These are phyloP conservation scores for Lithobates pipiens DNA, from an alignment of 2,797 vertebrate genomes.

Conservation along the genomic window DNA sequence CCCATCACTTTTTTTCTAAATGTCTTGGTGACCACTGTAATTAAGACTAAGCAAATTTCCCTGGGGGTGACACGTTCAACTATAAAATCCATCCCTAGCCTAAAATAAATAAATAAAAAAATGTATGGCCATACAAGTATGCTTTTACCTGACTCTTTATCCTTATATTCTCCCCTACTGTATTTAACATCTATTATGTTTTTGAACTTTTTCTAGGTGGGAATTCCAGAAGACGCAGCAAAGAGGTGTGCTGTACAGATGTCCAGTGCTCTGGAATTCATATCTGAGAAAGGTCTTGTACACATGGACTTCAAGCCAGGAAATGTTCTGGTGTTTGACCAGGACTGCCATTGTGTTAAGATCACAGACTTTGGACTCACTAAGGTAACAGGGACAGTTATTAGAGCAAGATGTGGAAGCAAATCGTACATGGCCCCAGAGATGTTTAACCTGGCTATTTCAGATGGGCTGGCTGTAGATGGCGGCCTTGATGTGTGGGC, in stretches of 20 bases:
- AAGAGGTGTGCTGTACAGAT: slow-evolving; percentile 12
- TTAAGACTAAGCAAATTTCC: too few relatives aligned
- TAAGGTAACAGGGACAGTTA: background rate
- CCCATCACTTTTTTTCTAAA: too few relatives aligned
- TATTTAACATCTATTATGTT: background rate
- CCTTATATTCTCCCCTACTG: too few relatives aligned
- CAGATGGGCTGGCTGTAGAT: background rate
- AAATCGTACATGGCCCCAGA: background rate
- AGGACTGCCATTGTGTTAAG: background rate
- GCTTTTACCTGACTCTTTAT: too few relatives aligned
- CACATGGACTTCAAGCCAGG: background rate
- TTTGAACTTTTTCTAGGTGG: background rate
- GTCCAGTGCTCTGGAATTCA: background rate
- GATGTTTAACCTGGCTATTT: background rate
- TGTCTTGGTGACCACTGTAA: too few relatives aligned
- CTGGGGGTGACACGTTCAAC: too few relatives aligned
- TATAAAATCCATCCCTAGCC: too few relatives aligned
- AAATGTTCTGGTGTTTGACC: slow-evolving; percentile 1
- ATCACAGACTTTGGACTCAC: background rate
- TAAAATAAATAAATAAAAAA: too few relatives aligned
- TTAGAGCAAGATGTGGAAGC: background rate
- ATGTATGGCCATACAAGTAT: too few relatives aligned
- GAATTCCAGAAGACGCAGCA: background rate
- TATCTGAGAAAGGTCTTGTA: background rate
- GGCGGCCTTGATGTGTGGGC: background rate